Conservation (phyloP, 2,113 vertebrate species). For the Gymnocephalus cernua region DNA sequence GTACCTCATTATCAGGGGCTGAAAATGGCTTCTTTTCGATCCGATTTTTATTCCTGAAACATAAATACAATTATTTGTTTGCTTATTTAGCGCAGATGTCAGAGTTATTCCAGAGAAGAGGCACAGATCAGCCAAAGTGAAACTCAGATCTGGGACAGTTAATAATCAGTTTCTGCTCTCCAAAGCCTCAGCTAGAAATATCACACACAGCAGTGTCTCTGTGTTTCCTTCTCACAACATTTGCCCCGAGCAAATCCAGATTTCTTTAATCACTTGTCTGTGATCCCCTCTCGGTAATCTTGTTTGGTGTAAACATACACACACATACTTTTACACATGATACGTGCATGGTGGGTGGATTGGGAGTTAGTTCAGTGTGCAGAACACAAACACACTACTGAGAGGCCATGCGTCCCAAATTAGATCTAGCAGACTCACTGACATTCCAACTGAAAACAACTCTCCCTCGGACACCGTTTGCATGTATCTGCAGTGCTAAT, state of each 20-base stretch:
- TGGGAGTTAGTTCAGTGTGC: conserved; percentile 29
- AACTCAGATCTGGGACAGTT: conserved; percentile 43
- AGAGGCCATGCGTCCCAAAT: conserved; percentile 69
- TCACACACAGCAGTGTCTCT: conserved; percentile 16
- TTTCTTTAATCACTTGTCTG: conserved; percentile 53
- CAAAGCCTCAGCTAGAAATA: conserved; percentile 42
- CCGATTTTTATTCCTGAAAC: background rate
- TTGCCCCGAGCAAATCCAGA: conserved; percentile 37
- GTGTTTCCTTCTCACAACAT: conserved; percentile 36
- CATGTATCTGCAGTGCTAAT: background rate
- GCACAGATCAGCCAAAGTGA: conserved; percentile 15
- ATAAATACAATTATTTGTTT: conserved; percentile 4
- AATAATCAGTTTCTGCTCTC: conserved; percentile 48
- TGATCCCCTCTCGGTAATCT: conserved; percentile 61
- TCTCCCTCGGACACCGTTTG: background rate
- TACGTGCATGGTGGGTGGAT: conserved; percentile 1
- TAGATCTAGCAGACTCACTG: conserved; percentile 57
- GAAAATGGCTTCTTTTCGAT: conserved; percentile 24
- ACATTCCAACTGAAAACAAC: conserved; percentile 38
- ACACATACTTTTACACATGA: conserved; percentile 45
- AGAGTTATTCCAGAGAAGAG: conserved; percentile 3
- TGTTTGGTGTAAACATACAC: conserved; percentile 60
- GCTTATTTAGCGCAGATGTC: conserved; percentile 4
- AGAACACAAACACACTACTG: conserved; percentile 46
- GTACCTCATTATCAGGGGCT: conserved; percentile 12